Evolutionary conservation across 2,797 vertebrate genomes (phyloP).

Genomic region (Lacerta viridis): DNA sequence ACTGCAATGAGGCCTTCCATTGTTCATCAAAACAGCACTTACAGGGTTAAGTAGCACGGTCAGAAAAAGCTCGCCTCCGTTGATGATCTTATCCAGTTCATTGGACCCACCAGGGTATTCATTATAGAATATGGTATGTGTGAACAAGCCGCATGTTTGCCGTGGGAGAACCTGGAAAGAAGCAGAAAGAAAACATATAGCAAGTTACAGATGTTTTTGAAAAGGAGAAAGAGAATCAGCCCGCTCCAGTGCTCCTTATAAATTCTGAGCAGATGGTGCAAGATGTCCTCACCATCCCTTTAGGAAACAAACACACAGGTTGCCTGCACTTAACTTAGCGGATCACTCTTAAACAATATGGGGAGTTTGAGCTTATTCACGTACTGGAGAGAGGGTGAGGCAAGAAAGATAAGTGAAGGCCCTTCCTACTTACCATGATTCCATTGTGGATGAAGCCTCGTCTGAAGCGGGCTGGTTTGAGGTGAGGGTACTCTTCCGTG

Average conservation of each 20-base stretch:
- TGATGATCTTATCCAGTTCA: conserved; percentile 97
- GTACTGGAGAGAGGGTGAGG: background rate
- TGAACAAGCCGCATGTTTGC: conserved; percentile 97
- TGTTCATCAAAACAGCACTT: conserved; percentile 75
- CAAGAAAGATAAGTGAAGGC: background rate
- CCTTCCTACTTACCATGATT: conserved; percentile 89
- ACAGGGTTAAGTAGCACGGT: conserved; percentile 97
- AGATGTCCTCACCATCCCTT: background rate
- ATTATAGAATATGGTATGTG: conserved; percentile 98
- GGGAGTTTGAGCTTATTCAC: no score
- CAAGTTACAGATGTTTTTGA: background rate
- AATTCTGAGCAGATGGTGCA: background rate
- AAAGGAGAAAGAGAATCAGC: no score
- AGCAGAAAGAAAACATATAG: background rate
- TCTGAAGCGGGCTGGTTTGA: conserved; percentile 96
- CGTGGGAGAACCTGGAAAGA: conserved; percentile 90
- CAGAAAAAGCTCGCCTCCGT: conserved; percentile 97
- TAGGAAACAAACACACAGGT: background rate
- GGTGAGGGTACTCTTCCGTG: conserved; percentile 97
- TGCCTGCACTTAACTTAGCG: background rate
- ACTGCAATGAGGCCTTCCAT: background rate
- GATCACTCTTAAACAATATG: no score
- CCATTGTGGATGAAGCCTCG: conserved; percentile 95
- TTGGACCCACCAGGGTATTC: conserved; percentile 96
- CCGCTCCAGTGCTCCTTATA: background rate